Percentiles rank a stretch among this genome's conserved stretches.
These are phyloP conservation scores for Muscicapa striata DNA, from an alignment of 2,797 vertebrate genomes.

Conservation along the genomic window DNA sequence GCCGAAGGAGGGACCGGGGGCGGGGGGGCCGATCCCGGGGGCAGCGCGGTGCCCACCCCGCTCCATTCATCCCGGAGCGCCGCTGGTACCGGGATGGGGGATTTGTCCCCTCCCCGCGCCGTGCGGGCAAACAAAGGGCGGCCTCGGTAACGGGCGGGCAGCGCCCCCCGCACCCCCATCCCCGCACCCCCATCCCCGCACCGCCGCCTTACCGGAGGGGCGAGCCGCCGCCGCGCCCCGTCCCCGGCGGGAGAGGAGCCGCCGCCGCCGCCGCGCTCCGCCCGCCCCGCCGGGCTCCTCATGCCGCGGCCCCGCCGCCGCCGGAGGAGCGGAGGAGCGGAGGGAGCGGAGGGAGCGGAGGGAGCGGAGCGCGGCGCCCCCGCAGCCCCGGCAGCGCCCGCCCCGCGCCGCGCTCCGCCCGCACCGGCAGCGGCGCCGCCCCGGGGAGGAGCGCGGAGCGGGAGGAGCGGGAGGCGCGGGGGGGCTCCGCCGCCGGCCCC, in stretches of 20 bases:
- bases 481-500: neutral
- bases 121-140: slow-evolving; percentile 32
- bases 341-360: neutral
- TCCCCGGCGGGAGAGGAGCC: neutral
- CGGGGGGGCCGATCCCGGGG: neutral
- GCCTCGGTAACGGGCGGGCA: neutral
- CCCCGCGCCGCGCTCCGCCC: neutral
- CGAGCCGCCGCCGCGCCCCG: neutral
- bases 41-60: neutral
- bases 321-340: neutral
- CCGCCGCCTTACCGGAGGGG: slow-evolving; percentile 1
- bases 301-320: slow-evolving; percentile 15
- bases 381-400: neutral
- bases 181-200: neutral
- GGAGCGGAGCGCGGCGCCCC: neutral
- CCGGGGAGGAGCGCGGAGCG: neutral
- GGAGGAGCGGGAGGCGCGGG: neutral
- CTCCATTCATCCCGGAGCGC: neutral
- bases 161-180: neutral
- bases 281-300: neutral
- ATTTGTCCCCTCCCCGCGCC: neutral
- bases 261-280: neutral
- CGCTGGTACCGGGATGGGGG: neutral
- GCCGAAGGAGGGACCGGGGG: neutral
- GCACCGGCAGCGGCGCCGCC: neutral